Percentiles rank a stretch among this genome's conserved stretches.
Conservation (phyloP, 2,888 invertebrate species). For the Hymenopus coronatus region DNA sequence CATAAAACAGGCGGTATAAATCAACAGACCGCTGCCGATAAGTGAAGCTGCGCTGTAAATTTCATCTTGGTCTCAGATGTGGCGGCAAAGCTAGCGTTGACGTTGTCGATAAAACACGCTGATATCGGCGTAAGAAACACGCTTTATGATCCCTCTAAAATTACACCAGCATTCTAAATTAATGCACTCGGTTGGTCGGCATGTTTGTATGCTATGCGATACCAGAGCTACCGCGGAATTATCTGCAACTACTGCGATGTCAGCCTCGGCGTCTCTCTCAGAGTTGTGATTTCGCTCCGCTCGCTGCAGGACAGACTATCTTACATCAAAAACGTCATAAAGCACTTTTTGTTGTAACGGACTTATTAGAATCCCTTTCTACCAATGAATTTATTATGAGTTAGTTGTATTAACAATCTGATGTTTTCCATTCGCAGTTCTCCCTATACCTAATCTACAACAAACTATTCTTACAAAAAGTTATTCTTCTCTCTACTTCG, state of each 20-base stretch:
- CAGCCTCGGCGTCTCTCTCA: background rate
- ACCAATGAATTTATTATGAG: too few species aligned
- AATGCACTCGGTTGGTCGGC: background rate
- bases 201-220: background rate
- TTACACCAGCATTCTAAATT: background rate
- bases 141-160: background rate
- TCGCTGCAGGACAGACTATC: background rate
- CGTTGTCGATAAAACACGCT: background rate
- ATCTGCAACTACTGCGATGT: background rate
- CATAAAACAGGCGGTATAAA: background rate
- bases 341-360: too few species aligned
- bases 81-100: background rate
- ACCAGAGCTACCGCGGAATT: background rate
- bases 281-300: background rate
- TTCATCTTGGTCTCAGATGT: background rate
- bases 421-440: too few species aligned
- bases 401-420: too few species aligned
- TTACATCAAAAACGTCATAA: background rate
- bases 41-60: background rate
- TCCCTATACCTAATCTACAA: too few species aligned
- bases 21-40: background rate
- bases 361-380: too few species aligned
- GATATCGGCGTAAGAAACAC: background rate
- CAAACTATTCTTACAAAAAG: too few species aligned
- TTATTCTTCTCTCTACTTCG: too few species aligned